These are phyloP conservation scores for Heliconius nattereri DNA, from an alignment of 1,140 invertebrate species.

Conservation along the genomic window DNA sequence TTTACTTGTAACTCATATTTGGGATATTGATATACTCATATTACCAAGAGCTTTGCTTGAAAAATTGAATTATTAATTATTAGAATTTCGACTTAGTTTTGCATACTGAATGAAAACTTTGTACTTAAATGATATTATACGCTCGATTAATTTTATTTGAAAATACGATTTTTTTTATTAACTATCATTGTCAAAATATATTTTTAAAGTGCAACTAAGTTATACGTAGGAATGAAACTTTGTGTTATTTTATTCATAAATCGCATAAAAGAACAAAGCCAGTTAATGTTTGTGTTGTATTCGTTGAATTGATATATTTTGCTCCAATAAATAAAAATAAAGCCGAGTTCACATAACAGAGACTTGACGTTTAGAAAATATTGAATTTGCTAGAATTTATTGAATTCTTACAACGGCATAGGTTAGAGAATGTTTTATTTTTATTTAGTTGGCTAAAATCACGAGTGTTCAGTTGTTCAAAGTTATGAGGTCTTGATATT, in stretches of 20 bases:
- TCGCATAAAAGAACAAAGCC: not conserved
- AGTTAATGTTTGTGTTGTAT: not conserved
- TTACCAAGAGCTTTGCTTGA: not conserved
- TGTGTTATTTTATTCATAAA: not conserved
- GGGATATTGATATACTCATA: conserved; percentile 16
- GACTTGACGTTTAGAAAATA: not conserved
- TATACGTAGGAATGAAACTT: not conserved
- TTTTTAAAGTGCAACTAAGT: no score
- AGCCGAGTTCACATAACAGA: not conserved
- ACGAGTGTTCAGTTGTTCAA: no score
- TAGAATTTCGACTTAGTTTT: not conserved
- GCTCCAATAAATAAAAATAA: conserved; percentile 2
- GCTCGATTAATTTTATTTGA: no score
- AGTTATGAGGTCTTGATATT: no score
- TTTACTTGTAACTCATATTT: conserved; percentile 17
- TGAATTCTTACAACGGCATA: not conserved
- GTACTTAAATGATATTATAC: not conserved
- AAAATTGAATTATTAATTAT: not conserved
- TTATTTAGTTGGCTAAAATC: no score
- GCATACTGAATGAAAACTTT: no score
- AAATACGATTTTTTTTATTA: no score
- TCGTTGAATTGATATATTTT: not conserved
- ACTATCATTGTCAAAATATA: no score
- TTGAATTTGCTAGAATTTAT: no score
- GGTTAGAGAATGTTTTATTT: no score